A percentile compares a stretch with the other conserved stretches of the same genome.
phyloP scores from a whole-genome alignment of 2,113 vertebrate genomes.

The Ammodramus savannarum region DNA sequence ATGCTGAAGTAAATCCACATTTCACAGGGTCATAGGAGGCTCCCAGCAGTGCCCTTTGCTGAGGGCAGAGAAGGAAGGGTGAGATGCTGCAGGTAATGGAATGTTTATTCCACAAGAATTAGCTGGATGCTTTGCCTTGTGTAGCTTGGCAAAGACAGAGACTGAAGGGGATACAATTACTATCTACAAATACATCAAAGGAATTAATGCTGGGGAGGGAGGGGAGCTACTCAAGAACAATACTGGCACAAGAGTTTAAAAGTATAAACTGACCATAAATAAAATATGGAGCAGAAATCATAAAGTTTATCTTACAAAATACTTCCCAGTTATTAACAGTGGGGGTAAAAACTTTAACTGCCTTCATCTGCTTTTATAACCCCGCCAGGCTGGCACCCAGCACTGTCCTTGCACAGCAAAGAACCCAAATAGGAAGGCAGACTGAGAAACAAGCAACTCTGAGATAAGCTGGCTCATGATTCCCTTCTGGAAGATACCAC shows the following conservation, averaged over 20 bases:
- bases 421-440: not conserved
- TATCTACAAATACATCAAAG: conserved; percentile 51
- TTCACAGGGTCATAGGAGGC: not conserved
- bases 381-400: not conserved
- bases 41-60: not conserved
- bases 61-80: not conserved
- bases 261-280: conserved; percentile 13
- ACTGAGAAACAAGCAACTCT: not conserved
- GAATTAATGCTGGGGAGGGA: conserved; percentile 3
- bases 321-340: not conserved
- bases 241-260: conserved; percentile 16
- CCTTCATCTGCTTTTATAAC: not conserved
- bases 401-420: not conserved
- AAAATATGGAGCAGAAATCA: conserved; percentile 7
- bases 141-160: conserved; percentile 18
- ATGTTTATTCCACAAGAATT: conserved; percentile 22
- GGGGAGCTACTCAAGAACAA: conserved; percentile 40
- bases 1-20: not conserved
- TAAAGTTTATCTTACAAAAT: conserved; percentile 14
- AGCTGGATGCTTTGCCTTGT: conserved; percentile 16
- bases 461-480: not conserved
- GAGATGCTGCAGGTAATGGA: not conserved
- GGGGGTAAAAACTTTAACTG: not conserved
- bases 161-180: not conserved
- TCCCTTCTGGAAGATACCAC: not conserved